Evolutionary conservation across 2,113 vertebrate species (phyloP).

Genomic region (Ranitomeya imitator): DNA sequence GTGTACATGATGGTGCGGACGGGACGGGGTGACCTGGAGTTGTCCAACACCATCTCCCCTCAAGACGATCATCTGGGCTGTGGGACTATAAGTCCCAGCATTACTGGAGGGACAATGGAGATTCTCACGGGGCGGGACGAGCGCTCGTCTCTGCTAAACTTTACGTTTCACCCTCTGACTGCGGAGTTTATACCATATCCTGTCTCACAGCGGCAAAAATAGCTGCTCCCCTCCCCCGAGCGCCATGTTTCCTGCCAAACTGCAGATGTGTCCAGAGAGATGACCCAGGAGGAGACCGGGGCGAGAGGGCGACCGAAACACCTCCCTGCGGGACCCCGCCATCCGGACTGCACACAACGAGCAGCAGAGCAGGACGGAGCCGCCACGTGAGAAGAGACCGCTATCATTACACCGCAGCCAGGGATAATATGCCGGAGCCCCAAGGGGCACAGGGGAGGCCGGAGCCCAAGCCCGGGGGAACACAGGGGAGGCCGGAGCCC

Average conservation of each 20-base stretch:
- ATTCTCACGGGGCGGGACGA: not conserved
- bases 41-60: too few relatives aligned
- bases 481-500: too few relatives aligned
- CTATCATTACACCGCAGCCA: too few relatives aligned
- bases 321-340: not conserved
- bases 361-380: not conserved
- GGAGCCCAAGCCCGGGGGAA: too few relatives aligned
- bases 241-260: slow-evolving; percentile 1
- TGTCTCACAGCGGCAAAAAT: slow-evolving; percentile 27
- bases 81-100: too few relatives aligned
- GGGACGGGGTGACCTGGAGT: too few relatives aligned
- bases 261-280: not conserved
- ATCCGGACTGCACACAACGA: not conserved
- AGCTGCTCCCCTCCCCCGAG: not conserved
- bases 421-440: too few relatives aligned
- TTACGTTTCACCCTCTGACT: slow-evolving; percentile 15
- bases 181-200: slow-evolving; percentile 20
- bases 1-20: too few relatives aligned
- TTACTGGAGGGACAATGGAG: not conserved
- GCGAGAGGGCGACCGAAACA: not conserved
- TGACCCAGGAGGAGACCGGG: not conserved
- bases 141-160: not conserved
- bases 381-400: too few relatives aligned
- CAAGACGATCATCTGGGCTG: too few relatives aligned
- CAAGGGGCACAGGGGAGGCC: too few relatives aligned